Evolutionary conservation across 1,140 invertebrate species (phyloP), one percentile per base, ranked within the genome.

Genomic region (Bombus waltoni): DNA sequence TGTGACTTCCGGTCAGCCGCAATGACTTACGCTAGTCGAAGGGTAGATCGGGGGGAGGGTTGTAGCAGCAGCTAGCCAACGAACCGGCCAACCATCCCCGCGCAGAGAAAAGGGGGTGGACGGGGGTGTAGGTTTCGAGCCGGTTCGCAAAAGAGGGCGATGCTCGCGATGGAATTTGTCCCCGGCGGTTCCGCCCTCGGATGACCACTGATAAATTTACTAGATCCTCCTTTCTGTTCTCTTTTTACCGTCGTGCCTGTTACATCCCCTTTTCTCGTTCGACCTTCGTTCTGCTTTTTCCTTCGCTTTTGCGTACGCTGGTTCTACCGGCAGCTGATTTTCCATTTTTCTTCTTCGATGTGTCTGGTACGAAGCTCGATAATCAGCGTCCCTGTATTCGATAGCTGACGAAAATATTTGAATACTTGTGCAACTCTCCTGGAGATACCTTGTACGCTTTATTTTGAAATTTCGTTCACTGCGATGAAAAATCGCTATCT

Each of bases 131-230:
- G 80, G 72, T 85, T 88, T 83, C 87, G 81, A 83, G 86, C 82
- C 75, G 78, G 89, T 86, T 88, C 86, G 89, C 86, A 88, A 90
- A 87, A 91, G 90, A 90, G 92, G 91, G 89, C 92, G 93, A 93
- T 77, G 92, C 83, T 92, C 92, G 93, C 92, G 87, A 92, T 92
- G 92, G 90, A 93, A 93, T 93, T 93, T 93, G 93, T 93, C 93
- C 93, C 89, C 88, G 84, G 71, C 89, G 81, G 87, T 92, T 91
- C 91, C 93, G 89, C 92, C 89, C 92, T 90, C 92, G 89, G 90
- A 93, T 93, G 92, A 93, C 92, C 92, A 87, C 92, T 93, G 93
- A 93, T 93, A 93, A 93, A 93, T 93, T 93, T 93, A 93, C 91
- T 93, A 89, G 89, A 92, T 68, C 68, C 86, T 83, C 89, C 75